Percentiles rank a stretch among this genome's conserved stretches.
phyloP scores from a whole-genome alignment of 2,797 vertebrate genomes.

The Naso thynnoides region DNA sequence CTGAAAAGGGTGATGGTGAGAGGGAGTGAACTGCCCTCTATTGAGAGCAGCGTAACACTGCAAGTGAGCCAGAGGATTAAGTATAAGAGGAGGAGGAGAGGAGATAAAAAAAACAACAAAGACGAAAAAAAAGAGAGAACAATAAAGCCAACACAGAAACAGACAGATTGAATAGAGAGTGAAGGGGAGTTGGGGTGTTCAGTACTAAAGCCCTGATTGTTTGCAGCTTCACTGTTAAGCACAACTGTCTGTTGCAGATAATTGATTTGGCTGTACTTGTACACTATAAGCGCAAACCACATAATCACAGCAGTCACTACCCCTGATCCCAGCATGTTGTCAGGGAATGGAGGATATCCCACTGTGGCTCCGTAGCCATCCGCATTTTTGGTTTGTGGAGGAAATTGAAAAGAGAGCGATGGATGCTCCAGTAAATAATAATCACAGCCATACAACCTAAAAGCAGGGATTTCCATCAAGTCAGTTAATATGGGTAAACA shows the following conservation, averaged over 20 bases:
- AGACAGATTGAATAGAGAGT: conserved; percentile 23
- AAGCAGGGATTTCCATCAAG: conserved; percentile 23
- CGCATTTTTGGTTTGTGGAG: conserved; percentile 7
- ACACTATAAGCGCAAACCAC: conserved; percentile 63
- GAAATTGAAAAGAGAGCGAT: conserved; percentile 29
- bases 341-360: conserved; percentile 29
- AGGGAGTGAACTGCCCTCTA: conserved; percentile 65
- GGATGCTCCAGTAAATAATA: conserved; percentile 8
- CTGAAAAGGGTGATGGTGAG: conserved; percentile 23
- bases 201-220: conserved; percentile 56
- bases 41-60: conserved; percentile 64
- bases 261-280: conserved; percentile 73
- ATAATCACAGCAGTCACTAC: conserved; percentile 63
- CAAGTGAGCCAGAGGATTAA: conserved; percentile 31
- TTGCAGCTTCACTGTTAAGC: conserved; percentile 56
- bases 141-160: conserved; percentile 17
- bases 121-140: conserved; percentile 4
- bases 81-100: background rate
- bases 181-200: conserved; percentile 33
- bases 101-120: background rate
- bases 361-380: conserved; percentile 14
- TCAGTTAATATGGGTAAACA: conserved; percentile 15
- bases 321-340: conserved; percentile 47
- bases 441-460: background rate
- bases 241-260: conserved; percentile 46